These are phyloP conservation scores for Halotydeus destructor DNA, from an alignment of 1,140 invertebrate genomes.

Conservation along the genomic window DNA sequence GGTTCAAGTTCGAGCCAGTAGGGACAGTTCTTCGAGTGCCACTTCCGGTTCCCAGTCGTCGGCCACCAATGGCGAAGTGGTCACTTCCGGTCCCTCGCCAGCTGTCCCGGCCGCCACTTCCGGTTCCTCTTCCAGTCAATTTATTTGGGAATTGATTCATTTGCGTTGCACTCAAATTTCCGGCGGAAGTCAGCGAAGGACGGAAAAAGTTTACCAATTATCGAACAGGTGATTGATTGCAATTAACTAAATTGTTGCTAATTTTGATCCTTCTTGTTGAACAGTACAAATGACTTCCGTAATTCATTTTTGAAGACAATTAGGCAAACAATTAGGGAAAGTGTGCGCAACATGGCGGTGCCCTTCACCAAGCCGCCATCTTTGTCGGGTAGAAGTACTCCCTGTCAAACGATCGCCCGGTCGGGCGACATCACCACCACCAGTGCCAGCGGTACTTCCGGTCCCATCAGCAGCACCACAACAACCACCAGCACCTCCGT, in stretches of 20 bases:
- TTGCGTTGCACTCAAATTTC: constrained; percentile 47
- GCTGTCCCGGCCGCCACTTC: neutral
- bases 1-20: constrained; percentile 56
- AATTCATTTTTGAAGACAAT: constrained; percentile 91
- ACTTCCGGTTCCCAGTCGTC: neutral
- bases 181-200: constrained; percentile 50
- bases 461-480: neutral
- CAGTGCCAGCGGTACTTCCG: neutral
- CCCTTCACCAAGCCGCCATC: constrained; percentile 30
- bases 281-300: constrained; percentile 74
- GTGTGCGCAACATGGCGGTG: constrained; percentile 80
- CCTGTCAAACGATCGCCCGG: neutral
- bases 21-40: constrained; percentile 58
- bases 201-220: constrained; percentile 87
- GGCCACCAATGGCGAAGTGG: neutral
- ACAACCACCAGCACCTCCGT: neutral
- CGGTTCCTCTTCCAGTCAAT: constrained; percentile 38
- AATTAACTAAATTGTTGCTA: neutral
- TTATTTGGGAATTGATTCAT: constrained; percentile 90
- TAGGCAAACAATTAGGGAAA: constrained; percentile 82
- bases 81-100: neutral
- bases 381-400: neutral
- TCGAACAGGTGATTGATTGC: constrained; percentile 54
- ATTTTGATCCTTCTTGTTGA: constrained; percentile 12
- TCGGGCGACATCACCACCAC: neutral